Conservation (phyloP, 2,113 vertebrate genomes). For the Amia ocellicauda region DNA sequence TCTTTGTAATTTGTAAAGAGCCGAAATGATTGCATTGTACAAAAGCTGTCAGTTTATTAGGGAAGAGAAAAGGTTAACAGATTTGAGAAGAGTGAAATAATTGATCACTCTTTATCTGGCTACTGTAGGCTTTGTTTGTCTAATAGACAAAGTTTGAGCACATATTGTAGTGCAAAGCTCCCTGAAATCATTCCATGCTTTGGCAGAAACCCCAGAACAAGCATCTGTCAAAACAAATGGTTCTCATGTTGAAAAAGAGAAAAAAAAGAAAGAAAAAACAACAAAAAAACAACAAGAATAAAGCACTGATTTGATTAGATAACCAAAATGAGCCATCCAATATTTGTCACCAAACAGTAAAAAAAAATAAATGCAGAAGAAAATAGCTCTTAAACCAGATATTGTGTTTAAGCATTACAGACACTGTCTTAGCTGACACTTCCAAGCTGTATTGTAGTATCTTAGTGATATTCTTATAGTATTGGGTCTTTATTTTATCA, state of each 20-base stretch:
- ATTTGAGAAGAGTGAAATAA: slow-evolving; percentile 39
- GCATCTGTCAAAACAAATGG: slow-evolving; percentile 73
- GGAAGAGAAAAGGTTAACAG: no score
- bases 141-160: slow-evolving; percentile 64
- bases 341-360: not conserved
- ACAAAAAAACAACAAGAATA: slow-evolving; percentile 36
- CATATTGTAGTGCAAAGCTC: slow-evolving; percentile 57
- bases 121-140: slow-evolving; percentile 63
- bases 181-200: slow-evolving; percentile 63
- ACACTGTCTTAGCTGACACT: no score
- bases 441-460: no score
- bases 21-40: no score
- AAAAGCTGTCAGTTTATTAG: no score
- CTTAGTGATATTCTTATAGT: no score
- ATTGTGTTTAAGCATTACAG: not conserved
- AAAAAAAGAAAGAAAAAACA: slow-evolving; percentile 50
- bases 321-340: slow-evolving; percentile 29
- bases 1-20: no score
- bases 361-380: not conserved
- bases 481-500: no score
- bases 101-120: slow-evolving; percentile 52
- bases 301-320: slow-evolving; percentile 35
- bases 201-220: slow-evolving; percentile 66
- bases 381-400: not conserved
- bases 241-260: slow-evolving; percentile 52